Evolutionary conservation across 2,888 invertebrate species (phyloP).

Genomic region (Cataglyphis altisquamis): DNA sequence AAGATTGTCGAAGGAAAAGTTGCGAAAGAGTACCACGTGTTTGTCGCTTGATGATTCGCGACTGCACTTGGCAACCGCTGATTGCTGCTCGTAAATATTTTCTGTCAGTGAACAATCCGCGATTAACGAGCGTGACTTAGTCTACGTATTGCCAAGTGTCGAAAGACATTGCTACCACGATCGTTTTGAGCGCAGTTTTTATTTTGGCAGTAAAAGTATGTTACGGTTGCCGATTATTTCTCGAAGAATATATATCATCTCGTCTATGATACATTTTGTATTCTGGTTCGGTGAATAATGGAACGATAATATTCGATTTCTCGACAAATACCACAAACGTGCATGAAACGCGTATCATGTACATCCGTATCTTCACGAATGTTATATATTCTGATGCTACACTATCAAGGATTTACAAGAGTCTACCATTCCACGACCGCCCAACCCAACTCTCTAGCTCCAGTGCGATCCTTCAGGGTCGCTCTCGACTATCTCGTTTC

Average conservation of each 20-base stretch:
- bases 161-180: not conserved
- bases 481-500: slow-evolving; percentile 70
- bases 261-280: slow-evolving; percentile 26
- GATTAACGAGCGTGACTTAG: slow-evolving; percentile 60
- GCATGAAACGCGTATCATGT: slow-evolving; percentile 11
- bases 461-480: slow-evolving; percentile 59
- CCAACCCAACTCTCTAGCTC: slow-evolving; percentile 36
- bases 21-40: slow-evolving; percentile 23
- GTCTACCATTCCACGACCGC: slow-evolving; percentile 37
- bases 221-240: slow-evolving; percentile 11
- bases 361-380: slow-evolving; percentile 15
- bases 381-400: slow-evolving; percentile 30
- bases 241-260: not conserved
- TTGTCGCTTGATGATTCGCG: not conserved
- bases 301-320: slow-evolving; percentile 26
- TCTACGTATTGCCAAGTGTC: slow-evolving; percentile 59
- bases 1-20: slow-evolving; percentile 1
- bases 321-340: slow-evolving; percentile 29
- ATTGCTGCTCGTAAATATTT: slow-evolving; percentile 58
- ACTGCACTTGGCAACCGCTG: slow-evolving; percentile 59
- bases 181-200: not conserved
- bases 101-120: slow-evolving; percentile 56
- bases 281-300: slow-evolving; percentile 19
- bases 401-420: slow-evolving; percentile 54
- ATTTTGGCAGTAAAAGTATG: slow-evolving; percentile 3